A percentile compares a stretch with the other conserved stretches of the same genome.
phyloP scores from a whole-genome alignment of 2,797 vertebrate genomes.

The Acanthis flammea region DNA sequence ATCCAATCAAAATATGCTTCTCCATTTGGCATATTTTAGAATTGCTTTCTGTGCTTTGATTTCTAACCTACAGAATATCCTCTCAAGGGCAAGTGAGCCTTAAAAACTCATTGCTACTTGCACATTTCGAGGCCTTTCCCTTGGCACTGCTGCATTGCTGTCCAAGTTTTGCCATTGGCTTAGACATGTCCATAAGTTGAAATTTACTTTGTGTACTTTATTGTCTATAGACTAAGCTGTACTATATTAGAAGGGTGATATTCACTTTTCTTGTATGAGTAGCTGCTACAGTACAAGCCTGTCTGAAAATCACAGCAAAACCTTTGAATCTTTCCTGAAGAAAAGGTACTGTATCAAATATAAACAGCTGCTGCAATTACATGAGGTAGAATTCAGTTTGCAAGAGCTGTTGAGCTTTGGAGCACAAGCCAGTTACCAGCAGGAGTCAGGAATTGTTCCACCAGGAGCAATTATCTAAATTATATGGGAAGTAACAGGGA shows the following conservation, averaged over 20 bases:
- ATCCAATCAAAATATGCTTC: background rate
- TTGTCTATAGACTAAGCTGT: background rate
- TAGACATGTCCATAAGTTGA: background rate
- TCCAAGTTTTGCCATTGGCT: background rate
- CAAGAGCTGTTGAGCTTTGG: background rate
- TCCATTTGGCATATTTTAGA: background rate
- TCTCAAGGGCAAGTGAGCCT: background rate
- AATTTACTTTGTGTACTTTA: background rate
- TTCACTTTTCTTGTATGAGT: background rate
- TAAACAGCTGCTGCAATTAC: background rate
- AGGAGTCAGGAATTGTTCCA: background rate
- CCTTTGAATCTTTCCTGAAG: background rate
- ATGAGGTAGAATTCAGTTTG: background rate
- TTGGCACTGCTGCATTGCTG: background rate
- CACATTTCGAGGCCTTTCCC: background rate
- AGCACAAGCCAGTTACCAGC: background rate
- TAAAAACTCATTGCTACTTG: background rate
- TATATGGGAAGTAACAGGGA: background rate
- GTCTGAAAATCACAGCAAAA: background rate
- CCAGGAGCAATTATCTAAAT: background rate
- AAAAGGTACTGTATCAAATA: background rate
- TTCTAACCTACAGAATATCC: background rate
- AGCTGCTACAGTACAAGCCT: background rate
- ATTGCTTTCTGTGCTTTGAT: background rate
- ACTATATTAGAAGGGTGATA: background rate